phyloP scores from a whole-genome alignment of 2,797 vertebrate genomes.

The Enteromius trimaculatus region DNA sequence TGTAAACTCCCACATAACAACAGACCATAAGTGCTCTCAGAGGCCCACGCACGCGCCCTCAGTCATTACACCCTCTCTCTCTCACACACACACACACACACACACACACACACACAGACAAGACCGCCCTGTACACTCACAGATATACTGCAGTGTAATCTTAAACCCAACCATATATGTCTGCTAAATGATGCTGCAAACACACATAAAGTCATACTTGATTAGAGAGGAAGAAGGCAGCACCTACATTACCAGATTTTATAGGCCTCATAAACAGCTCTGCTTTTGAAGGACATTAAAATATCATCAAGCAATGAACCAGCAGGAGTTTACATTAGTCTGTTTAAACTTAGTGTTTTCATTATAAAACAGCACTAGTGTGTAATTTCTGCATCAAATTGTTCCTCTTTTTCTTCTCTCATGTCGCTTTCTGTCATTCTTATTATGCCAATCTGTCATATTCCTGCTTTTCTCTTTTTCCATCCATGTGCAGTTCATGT shows the following conservation, averaged over 20 bases:
- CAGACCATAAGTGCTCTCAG: constrained; percentile 43
- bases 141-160: background rate
- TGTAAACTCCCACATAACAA: constrained; percentile 48
- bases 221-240: background rate
- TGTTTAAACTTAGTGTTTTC: constrained; percentile 1
- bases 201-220: constrained; percentile 27
- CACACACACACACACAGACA: constrained; percentile 41
- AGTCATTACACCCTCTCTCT: constrained; percentile 25
- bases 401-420: background rate
- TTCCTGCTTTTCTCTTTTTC: background rate
- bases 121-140: background rate
- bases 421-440: background rate
- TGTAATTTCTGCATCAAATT: background rate
- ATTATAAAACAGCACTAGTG: constrained; percentile 6
- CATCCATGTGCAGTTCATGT: background rate
- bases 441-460: background rate
- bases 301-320: background rate
- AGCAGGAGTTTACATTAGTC: background rate
- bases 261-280: background rate
- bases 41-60: constrained; percentile 48
- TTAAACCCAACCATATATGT: constrained; percentile 9
- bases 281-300: constrained; percentile 1
- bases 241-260: background rate
- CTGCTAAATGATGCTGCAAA: background rate
- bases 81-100: constrained; percentile 31